Base-by-base conservation (phyloP, 1,140 invertebrate species). In the Brachionus rubens region DNA sequence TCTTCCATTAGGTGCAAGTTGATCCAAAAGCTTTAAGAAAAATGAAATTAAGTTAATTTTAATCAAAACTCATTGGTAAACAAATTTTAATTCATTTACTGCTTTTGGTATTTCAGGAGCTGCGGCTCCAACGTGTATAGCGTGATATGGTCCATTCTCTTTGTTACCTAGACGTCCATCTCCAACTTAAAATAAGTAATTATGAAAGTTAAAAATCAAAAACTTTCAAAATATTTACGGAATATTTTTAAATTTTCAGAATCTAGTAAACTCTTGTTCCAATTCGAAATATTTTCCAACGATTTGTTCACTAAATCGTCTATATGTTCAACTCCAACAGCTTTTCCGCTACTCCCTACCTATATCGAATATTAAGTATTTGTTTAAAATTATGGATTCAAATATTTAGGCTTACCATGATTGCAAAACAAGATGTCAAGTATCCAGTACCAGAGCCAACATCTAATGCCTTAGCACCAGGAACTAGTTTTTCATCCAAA, bases 361-460 rank as follows among this genome's bases (percentile, higher is more conserved):
- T 87, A 70, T 7, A 50, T 14, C 52, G 33, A 14, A n/a, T 36
- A 16, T 72, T 72, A 36, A 72, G 10, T 24, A 16, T 59, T 6
- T 9, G 4, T 36, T 5, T 5, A 36, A 36, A 36, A 0, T 48
- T 70, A 16, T 10, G 5, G 0, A 14, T 36, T 40, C 24, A n/a
- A 9, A 26, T 33, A 19, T 5, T 14, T 52, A 16, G 21, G 36
- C 1, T 19, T 62, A 94, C 87, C 91, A 96, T 91, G 0, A 90
- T 82, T 33, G 91, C 91, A 90, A 98, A 94, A 81, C 94, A 97
- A n/a, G 92, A 91, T 36, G 94, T 96, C 12, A 98, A 87, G 83
- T 96, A 97, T 4, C 94, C 94, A 81, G 91, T 94, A 19, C 95
- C 95, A 78, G 92, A 96, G 9, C 95, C 95, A 76, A 98, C 92